Evolutionary conservation across 2,888 invertebrate species (phyloP).

Genomic region (Acrobasis consociella): DNA sequence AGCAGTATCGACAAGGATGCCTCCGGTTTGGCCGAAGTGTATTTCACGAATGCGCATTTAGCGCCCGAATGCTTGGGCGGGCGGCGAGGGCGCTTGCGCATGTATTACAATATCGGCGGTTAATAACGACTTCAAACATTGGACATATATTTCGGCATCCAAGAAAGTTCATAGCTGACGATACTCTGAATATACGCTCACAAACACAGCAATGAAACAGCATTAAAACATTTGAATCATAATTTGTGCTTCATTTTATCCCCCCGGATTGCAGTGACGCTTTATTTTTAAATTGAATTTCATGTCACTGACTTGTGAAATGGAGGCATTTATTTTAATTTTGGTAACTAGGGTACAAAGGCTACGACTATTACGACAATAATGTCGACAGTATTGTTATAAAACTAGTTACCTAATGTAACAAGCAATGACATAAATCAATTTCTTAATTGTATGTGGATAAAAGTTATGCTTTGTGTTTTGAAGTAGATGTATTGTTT

Average conservation of each 20-base stretch:
- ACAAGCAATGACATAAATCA: no score
- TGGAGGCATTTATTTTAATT: slow-evolving; percentile 42
- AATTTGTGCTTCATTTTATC: slow-evolving; percentile 25
- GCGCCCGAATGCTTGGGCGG: slow-evolving; percentile 53
- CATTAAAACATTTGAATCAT: slow-evolving; percentile 12
- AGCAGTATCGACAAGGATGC: slow-evolving; percentile 33
- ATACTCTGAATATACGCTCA: not conserved
- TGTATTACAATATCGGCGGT: slow-evolving; percentile 11
- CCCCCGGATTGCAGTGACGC: slow-evolving; percentile 52
- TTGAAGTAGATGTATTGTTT: no score
- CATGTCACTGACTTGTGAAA: slow-evolving; percentile 70
- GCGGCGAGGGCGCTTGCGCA: slow-evolving; percentile 48
- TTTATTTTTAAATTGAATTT: slow-evolving; percentile 65
- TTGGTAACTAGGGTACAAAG: slow-evolving; percentile 16
- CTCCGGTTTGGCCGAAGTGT: slow-evolving; percentile 53
- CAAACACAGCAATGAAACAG: slow-evolving; percentile 38
- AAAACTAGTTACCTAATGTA: no score
- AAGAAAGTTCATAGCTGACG: slow-evolving; percentile 36
- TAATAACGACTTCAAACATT: slow-evolving; percentile 32
- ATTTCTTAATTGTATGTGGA: no score
- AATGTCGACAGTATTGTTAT: no score
- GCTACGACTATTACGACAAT: not conserved
- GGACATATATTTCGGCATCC: slow-evolving; percentile 37
- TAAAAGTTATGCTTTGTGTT: no score
- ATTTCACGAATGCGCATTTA: slow-evolving; percentile 69